Evolutionary conservation across 2,113 vertebrate genomes (phyloP).

Genomic region (Phalacrocorax pelagicus): DNA sequence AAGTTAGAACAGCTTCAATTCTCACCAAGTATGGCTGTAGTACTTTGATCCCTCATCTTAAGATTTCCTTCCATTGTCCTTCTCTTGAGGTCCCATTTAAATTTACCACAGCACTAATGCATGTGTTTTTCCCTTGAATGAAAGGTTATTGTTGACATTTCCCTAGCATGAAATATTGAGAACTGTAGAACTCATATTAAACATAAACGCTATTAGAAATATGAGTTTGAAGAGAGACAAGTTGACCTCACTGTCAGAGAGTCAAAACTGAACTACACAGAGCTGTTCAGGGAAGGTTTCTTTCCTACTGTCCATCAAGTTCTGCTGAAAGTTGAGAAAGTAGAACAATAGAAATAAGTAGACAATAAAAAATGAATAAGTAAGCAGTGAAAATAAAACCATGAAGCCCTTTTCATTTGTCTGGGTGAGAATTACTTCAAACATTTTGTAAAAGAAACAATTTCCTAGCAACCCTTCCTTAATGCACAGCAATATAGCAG

Average conservation of each 20-base stretch:
- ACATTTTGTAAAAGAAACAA: neutral
- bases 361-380: neutral
- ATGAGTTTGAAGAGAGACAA: neutral
- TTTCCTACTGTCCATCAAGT: neutral
- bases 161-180: neutral
- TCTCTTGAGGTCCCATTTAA: neutral
- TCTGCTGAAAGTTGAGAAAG: neutral
- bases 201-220: neutral
- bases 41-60: neutral
- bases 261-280: neutral
- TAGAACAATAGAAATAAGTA: neutral
- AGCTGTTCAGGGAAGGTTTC: neutral
- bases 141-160: neutral
- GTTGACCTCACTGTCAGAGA: neutral
- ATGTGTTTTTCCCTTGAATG: neutral
- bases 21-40: neutral
- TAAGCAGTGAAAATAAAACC: neutral
- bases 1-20: neutral
- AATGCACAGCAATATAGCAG: neutral
- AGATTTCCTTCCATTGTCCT: neutral
- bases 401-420: neutral
- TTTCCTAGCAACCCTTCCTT: neutral
- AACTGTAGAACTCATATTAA: neutral
- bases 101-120: neutral
- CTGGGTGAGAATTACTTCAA: neutral